phyloP scores from a whole-genome alignment of 2,888 invertebrate species.

The Gibbula magus region DNA sequence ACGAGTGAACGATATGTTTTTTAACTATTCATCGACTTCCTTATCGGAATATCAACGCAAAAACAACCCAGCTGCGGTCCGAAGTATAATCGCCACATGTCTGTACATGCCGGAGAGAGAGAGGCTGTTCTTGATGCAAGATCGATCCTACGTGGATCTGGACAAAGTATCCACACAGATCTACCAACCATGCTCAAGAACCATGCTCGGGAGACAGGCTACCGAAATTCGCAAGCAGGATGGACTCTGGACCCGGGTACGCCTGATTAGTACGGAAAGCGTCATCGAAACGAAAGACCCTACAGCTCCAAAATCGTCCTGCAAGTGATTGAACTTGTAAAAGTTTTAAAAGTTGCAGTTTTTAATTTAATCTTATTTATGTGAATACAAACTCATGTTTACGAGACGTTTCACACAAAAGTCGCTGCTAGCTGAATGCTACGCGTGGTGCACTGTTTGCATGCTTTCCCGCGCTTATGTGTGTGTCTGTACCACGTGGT shows the following conservation, averaged over 20 bases:
- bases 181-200: neutral
- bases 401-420: too few species aligned
- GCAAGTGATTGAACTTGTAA: neutral
- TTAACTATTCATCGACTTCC: neutral
- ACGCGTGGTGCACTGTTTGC: too few species aligned
- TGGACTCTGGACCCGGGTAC: neutral
- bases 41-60: neutral
- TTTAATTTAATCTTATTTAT: too few species aligned
- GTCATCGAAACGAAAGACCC: neutral
- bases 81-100: neutral
- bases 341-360: too few species aligned
- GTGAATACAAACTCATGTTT: too few species aligned
- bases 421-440: too few species aligned
- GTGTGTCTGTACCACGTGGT: too few species aligned
- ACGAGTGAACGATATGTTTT: neutral
- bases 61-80: neutral
- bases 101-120: neutral
- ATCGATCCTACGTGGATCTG: neutral
- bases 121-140: neutral
- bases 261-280: neutral
- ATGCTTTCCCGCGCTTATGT: too few species aligned
- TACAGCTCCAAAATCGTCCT: neutral
- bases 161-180: neutral
- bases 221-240: neutral
- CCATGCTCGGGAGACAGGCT: neutral